These are phyloP conservation scores for Allochrocebus solatus DNA, from an alignment of 2,797 vertebrate species.

Conservation along the genomic window DNA sequence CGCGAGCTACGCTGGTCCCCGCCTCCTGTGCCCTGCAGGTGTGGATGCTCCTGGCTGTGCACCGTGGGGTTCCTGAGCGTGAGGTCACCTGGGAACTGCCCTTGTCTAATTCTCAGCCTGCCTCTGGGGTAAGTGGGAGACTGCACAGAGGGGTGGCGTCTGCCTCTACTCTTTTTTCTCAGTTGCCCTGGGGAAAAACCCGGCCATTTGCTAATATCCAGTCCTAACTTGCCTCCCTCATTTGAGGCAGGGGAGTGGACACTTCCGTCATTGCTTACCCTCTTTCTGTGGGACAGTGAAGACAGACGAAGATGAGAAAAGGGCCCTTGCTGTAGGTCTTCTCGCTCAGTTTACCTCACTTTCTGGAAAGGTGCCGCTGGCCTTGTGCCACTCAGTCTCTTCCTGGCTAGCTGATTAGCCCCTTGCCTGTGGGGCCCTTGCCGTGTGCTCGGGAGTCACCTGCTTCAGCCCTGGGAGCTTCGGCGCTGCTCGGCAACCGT, in stretches of 20 bases:
- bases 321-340: neutral
- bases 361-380: neutral
- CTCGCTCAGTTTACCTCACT: no score
- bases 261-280: neutral
- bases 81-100: no score
- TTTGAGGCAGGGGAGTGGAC: neutral
- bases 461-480: neutral
- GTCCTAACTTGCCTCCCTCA: neutral
- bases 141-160: fast-evolving
- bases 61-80: fast-evolving
- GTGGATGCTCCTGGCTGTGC: neutral
- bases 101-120: neutral
- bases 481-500: fast-evolving
- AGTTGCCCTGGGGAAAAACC: neutral
- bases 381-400: fast-evolving
- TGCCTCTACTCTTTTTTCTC: neutral
- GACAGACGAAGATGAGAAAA: neutral
- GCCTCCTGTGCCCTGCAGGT: neutral
- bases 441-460: neutral
- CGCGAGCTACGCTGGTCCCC: no score
- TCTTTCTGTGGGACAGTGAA: neutral
- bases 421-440: neutral
- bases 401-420: neutral
- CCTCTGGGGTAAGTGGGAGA: neutral
- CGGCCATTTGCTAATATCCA: no score